Evolutionary conservation across 2,888 invertebrate genomes (phyloP).

Genomic region (Spodoptera littoralis): DNA sequence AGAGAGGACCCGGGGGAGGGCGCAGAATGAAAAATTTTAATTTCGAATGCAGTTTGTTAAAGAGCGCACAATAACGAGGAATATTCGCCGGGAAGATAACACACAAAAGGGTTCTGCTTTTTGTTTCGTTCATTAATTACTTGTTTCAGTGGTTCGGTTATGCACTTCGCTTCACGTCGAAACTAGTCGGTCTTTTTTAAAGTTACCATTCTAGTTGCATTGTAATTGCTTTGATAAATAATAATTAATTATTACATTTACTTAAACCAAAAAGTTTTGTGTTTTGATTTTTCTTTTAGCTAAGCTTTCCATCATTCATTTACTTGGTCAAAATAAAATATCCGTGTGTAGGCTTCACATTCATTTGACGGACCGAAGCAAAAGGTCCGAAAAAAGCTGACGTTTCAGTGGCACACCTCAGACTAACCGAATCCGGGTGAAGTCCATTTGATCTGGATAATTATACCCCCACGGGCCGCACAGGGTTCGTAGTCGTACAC

Average conservation of each 20-base stretch:
- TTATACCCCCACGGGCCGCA: conserved; percentile 55
- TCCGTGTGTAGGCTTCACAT: conserved; percentile 28
- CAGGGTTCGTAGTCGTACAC: neutral
- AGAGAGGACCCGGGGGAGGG: conserved; percentile 65
- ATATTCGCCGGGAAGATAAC: conserved; percentile 80
- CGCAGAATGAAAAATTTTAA: conserved; percentile 86
- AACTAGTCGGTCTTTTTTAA: neutral
- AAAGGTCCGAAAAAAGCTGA: conserved; percentile 65
- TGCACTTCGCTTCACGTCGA: conserved; percentile 48
- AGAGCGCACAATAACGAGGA: conserved; percentile 83
- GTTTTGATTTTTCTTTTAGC: no score
- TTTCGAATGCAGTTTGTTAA: conserved; percentile 88
- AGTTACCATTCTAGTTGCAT: conserved; percentile 2
- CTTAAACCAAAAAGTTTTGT: no score
- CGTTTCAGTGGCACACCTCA: conserved; percentile 71
- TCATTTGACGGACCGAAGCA: conserved; percentile 33
- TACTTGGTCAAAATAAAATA: conserved; percentile 33
- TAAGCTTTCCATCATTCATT: conserved; percentile 12
- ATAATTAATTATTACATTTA: no score
- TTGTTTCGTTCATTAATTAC: conserved; percentile 77
- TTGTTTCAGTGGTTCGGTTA: conserved; percentile 73
- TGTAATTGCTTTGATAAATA: neutral
- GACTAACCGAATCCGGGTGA: conserved; percentile 67
- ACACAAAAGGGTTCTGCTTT: conserved; percentile 81
- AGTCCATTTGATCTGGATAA: conserved; percentile 78